phyloP scores from a whole-genome alignment of 1,140 invertebrate genomes.

The Habropoda laboriosa region DNA sequence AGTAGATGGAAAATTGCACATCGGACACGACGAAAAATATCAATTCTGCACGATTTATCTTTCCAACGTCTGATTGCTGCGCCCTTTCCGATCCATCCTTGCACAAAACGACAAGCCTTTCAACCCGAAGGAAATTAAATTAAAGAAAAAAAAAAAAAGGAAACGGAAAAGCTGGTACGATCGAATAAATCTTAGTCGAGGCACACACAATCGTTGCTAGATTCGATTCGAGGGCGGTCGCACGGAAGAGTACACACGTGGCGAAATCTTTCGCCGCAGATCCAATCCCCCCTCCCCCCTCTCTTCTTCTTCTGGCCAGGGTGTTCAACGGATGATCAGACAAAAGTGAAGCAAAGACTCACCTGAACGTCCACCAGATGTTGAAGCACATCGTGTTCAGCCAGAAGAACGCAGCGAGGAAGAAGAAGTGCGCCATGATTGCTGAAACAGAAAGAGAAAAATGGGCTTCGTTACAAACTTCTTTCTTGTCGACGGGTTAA shows the following conservation, averaged over 20 bases:
- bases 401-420: constrained; percentile 97
- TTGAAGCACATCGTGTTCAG: constrained; percentile 98
- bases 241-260: constrained; percentile 36
- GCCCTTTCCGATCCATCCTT: too few species aligned
- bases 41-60: too few species aligned
- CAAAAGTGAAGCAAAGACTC: constrained; percentile 74
- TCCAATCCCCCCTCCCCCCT: not conserved
- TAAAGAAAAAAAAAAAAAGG: too few species aligned
- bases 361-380: constrained; percentile 96
- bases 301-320: too few species aligned
- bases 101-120: not conserved
- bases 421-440: constrained; percentile 94
- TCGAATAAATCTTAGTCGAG: constrained; percentile 1
- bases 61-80: too few species aligned
- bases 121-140: not conserved
- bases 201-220: constrained; percentile 14
- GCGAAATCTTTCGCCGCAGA: constrained; percentile 19
- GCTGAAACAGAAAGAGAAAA: constrained; percentile 84
- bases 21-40: too few species aligned
- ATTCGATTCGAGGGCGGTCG: constrained; percentile 24
- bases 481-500: constrained; percentile 20
- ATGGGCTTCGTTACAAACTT: constrained; percentile 40
- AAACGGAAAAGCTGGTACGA: not conserved
- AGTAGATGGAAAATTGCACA: too few species aligned
- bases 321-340: not conserved